These are phyloP conservation scores for Misgurnus anguillicaudatus DNA, from an alignment of 2,113 vertebrate species.

Conservation along the genomic window DNA sequence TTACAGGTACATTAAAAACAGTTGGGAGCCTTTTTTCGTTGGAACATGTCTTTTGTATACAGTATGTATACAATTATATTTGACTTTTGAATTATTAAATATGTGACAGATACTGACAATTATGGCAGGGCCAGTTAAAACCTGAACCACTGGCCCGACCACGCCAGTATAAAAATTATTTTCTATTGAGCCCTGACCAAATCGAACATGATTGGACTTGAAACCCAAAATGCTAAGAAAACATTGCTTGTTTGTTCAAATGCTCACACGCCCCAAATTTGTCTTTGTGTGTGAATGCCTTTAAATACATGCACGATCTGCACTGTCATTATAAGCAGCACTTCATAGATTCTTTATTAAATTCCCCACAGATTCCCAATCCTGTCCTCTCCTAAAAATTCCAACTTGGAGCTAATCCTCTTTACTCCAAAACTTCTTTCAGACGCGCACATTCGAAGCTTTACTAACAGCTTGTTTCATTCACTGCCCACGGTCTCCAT, in stretches of 20 bases:
- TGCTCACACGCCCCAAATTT: neutral
- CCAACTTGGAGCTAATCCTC: conserved; percentile 41
- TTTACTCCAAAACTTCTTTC: conserved; percentile 35
- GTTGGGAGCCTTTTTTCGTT: no score
- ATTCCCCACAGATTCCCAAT: conserved; percentile 38
- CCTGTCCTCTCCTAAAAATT: conserved; percentile 1
- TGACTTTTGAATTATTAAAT: no score
- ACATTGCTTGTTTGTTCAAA: no score
- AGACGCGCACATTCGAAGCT: neutral
- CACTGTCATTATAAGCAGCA: conserved; percentile 35
- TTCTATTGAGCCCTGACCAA: no score
- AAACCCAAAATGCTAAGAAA: neutral
- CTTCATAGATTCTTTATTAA: conserved; percentile 42
- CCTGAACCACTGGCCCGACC: no score
- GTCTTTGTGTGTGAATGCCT: conserved; percentile 22
- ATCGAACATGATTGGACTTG: neutral
- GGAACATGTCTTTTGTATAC: no score
- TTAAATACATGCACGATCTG: conserved; percentile 3
- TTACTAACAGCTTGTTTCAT: neutral
- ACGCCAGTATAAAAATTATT: no score
- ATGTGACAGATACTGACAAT: no score
- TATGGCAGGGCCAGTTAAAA: no score
- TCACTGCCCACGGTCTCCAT: neutral
- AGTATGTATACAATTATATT: no score
- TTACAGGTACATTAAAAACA: no score